These are phyloP conservation scores for Drosophila merina DNA, from an alignment of 2,888 invertebrate species.

Conservation along the genomic window DNA sequence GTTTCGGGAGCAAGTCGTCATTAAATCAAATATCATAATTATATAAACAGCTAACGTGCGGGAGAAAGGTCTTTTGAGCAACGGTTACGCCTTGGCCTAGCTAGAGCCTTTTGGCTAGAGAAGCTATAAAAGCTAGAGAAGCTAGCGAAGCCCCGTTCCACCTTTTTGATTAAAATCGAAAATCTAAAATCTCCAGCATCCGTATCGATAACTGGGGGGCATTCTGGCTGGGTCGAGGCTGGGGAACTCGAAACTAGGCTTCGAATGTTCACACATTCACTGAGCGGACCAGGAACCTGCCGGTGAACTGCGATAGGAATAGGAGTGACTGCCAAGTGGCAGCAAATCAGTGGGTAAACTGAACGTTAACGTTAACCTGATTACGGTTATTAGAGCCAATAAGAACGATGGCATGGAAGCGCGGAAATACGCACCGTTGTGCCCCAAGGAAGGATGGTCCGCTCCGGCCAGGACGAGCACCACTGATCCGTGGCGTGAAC, in stretches of 20 bases:
- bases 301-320: constrained; percentile 8
- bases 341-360: constrained; percentile 77
- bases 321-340: constrained; percentile 52
- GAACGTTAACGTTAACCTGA: constrained; percentile 77
- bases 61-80: constrained; percentile 70
- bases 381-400: constrained; percentile 78
- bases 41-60: constrained; percentile 78
- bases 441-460: constrained; percentile 23
- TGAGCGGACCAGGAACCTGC: constrained; percentile 12
- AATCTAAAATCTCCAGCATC: constrained; percentile 25
- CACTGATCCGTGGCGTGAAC: constrained; percentile 78
- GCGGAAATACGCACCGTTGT: constrained; percentile 27
- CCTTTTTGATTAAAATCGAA: constrained; percentile 70
- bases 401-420: constrained; percentile 59
- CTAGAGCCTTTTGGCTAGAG: constrained; percentile 1
- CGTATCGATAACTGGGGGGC: constrained; percentile 33
- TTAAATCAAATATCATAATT: constrained; percentile 80
- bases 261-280: constrained; percentile 75
- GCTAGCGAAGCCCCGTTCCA: constrained; percentile 12
- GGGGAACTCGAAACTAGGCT: constrained; percentile 47
- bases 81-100: constrained; percentile 10
- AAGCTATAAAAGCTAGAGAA: constrained; percentile 12
- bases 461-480: constrained; percentile 34
- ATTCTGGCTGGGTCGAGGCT: constrained; percentile 32
- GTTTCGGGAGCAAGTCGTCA: constrained; percentile 80